These are phyloP conservation scores for Mythimna lalbum DNA, from an alignment of 2,888 invertebrate genomes.

Conservation along the genomic window DNA sequence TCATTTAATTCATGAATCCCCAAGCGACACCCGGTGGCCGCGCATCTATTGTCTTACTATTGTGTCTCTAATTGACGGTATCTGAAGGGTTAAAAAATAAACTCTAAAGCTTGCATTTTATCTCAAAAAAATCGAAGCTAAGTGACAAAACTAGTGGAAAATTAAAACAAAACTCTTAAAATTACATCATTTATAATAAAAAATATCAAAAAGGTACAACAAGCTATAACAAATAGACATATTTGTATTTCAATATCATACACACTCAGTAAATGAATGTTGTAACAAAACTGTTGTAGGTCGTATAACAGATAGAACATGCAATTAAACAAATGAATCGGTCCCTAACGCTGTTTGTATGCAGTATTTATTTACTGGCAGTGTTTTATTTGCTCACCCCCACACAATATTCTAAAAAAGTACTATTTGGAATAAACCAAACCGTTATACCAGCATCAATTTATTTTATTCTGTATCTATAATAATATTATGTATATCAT, in stretches of 20 bases:
- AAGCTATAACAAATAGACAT: neutral
- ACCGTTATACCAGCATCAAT: too few species aligned
- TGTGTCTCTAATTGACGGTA: too few species aligned
- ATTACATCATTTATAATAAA: constrained; percentile 36
- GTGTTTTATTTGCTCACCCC: neutral
- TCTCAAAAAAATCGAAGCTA: too few species aligned
- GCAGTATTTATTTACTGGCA: neutral
- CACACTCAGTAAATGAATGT: neutral
- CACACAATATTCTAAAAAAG: neutral
- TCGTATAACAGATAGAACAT: too few species aligned
- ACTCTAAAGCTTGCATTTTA: too few species aligned
- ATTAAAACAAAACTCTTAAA: neutral
- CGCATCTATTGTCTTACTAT: too few species aligned
- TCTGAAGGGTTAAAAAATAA: too few species aligned
- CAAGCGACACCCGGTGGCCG: too few species aligned
- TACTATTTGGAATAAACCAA: neutral
- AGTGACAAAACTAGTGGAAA: neutral
- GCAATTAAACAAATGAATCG: neutral
- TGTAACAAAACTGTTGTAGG: too few species aligned
- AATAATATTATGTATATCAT: too few species aligned
- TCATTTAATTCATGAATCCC: too few species aligned
- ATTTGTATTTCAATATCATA: neutral
- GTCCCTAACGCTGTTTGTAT: neutral
- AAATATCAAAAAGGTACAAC: constrained; percentile 46
- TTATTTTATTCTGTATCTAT: neutral